Evolutionary conservation across 2,113 vertebrate species (phyloP).

Genomic region (Paralichthys olivaceus): DNA sequence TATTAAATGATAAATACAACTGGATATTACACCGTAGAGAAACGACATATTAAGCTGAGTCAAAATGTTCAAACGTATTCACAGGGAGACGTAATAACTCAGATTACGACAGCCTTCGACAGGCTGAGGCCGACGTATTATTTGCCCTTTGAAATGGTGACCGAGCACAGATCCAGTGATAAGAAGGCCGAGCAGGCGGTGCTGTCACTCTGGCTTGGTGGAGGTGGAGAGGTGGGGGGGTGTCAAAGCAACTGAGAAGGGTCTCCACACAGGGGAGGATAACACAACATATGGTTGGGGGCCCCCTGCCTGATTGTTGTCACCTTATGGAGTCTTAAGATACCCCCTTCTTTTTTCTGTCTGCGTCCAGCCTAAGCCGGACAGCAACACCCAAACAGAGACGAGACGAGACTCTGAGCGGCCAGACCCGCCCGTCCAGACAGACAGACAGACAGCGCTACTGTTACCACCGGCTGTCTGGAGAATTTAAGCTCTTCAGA

Average conservation of each 20-base stretch:
- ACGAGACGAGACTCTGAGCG: slow-evolving; percentile 8
- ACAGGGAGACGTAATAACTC: background rate
- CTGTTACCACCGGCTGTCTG: slow-evolving; percentile 35
- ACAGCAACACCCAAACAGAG: slow-evolving; percentile 44
- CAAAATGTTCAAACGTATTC: background rate
- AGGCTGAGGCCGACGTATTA: slow-evolving; percentile 5
- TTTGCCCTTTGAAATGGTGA: slow-evolving; percentile 49
- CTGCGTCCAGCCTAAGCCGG: slow-evolving; percentile 16
- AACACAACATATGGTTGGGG: slow-evolving; percentile 66
- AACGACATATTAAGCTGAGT: background rate
- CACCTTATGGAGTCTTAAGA: slow-evolving; percentile 45
- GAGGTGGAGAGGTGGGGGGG: background rate
- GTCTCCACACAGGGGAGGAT: slow-evolving; percentile 51
- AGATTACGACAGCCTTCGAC: background rate
- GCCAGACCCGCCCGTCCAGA: slow-evolving; percentile 18
- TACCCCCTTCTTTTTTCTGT: background rate
- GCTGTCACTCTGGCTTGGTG: slow-evolving; percentile 70
- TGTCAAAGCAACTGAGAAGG: slow-evolving; percentile 55
- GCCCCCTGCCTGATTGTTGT: slow-evolving; percentile 24
- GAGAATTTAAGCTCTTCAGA: slow-evolving; percentile 49
- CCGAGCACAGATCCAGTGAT: slow-evolving; percentile 46
- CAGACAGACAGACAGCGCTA: slow-evolving; percentile 12
- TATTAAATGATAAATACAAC: background rate
- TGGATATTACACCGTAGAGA: background rate
- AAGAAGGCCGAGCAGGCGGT: slow-evolving; percentile 62